These are phyloP conservation scores for Polymixis lichenea DNA, from an alignment of 2,888 invertebrate genomes.

Conservation along the genomic window DNA sequence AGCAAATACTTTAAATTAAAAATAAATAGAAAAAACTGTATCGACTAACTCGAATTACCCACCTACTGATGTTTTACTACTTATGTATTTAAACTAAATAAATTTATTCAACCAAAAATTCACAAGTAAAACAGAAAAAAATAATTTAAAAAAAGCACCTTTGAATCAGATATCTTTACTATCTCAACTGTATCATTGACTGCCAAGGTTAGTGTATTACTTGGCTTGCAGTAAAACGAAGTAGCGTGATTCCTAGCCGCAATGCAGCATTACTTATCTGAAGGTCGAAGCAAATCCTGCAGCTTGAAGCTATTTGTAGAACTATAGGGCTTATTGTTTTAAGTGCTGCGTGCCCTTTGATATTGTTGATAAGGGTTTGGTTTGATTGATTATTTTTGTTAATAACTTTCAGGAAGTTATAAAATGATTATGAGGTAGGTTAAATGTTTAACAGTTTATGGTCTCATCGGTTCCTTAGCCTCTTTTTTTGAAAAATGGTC, in stretches of 20 bases:
- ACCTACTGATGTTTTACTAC: not conserved
- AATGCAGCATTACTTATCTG: conserved; percentile 82
- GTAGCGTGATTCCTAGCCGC: conserved; percentile 85
- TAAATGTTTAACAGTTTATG: not conserved
- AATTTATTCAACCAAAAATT: not conserved
- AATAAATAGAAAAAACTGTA: too few species aligned
- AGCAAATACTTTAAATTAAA: not conserved
- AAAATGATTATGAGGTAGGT: not conserved
- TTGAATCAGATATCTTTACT: conserved; percentile 49
- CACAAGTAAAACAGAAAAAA: not conserved
- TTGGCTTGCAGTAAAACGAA: conserved; percentile 77
- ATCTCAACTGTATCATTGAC: conserved; percentile 69
- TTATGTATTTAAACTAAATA: not conserved
- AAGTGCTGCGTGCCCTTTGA: conserved; percentile 29
- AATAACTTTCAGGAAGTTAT: not conserved
- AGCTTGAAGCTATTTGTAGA: conserved; percentile 61
- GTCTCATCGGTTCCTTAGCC: not conserved
- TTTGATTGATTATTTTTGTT: conserved; percentile 27
- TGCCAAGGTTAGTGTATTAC: conserved; percentile 75
- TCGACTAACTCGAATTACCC: rapidly evolving
- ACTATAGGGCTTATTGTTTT: conserved; percentile 36
- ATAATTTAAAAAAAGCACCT: conserved; percentile 15
- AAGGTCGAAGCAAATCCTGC: conserved; percentile 84
- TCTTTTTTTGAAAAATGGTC: not conserved
- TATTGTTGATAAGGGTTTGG: conserved; percentile 27